Evolutionary conservation across 2,797 vertebrate genomes (phyloP).

Genomic region (Acanthurus lineatus): DNA sequence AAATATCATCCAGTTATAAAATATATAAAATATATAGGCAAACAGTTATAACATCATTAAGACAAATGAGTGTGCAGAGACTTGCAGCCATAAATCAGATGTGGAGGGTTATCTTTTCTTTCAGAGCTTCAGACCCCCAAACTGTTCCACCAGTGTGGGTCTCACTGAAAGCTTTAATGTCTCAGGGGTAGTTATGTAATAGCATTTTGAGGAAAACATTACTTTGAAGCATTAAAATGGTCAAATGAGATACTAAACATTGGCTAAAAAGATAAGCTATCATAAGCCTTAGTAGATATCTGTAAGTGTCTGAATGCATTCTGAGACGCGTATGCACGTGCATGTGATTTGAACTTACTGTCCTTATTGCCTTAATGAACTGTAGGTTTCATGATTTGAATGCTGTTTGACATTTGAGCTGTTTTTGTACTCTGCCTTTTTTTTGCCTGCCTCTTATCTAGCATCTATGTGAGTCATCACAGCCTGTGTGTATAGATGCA

Average conservation of each 20-base stretch:
- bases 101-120: not conserved
- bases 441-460: no score
- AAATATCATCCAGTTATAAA: not conserved
- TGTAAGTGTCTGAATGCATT: not conserved
- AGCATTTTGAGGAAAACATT: slow-evolving; percentile 5
- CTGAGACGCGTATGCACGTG: not conserved
- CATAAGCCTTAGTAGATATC: not conserved
- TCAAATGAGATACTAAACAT: slow-evolving; percentile 1
- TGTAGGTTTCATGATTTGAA: no score
- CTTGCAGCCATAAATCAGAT: slow-evolving; percentile 2
- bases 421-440: no score
- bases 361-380: no score
- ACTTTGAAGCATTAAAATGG: not conserved
- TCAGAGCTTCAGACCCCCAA: not conserved
- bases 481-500: not conserved
- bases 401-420: no score
- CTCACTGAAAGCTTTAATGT: slow-evolving; percentile 1
- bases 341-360: not conserved
- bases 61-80: not conserved
- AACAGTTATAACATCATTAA: not conserved
- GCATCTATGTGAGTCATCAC: no score
- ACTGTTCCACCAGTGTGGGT: not conserved
- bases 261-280: not conserved
- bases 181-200: slow-evolving; percentile 5
- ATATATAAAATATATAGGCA: not conserved